Conservation (phyloP, 2,888 invertebrate genomes). For the Conus canariensis region DNA sequence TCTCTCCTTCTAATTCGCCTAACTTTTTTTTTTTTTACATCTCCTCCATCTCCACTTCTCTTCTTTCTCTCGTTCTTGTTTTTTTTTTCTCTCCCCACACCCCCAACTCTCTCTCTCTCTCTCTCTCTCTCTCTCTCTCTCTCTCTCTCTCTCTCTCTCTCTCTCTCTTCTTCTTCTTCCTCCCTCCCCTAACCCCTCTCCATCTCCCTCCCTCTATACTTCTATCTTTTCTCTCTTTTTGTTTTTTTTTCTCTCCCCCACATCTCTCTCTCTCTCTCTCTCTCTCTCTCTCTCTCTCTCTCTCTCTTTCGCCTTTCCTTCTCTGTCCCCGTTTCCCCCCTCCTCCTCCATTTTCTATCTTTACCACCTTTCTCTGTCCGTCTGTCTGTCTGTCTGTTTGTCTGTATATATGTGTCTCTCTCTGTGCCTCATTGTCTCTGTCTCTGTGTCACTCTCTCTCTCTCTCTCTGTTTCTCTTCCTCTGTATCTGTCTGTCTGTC, state of each 20-base stretch:
- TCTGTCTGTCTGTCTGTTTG: not conserved
- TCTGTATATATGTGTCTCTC: not conserved
- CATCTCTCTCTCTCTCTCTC: not conserved
- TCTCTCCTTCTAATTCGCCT: not conserved
- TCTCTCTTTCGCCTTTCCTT: not conserved
- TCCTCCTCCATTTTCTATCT: not conserved
- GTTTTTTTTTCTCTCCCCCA: not conserved
- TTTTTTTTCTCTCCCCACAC: not conserved
- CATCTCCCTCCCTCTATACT: not conserved
- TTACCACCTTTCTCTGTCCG: not conserved
- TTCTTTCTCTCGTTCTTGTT: not conserved
- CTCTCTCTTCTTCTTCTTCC: not conserved
- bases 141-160: conserved; percentile 22
- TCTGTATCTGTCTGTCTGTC: not conserved
- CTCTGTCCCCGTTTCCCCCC: not conserved
- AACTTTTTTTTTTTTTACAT: too few species aligned
- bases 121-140: not conserved
- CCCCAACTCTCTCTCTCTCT: not conserved
- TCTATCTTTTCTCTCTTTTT: not conserved
- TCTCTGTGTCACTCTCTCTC: not conserved
- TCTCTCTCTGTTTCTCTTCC: not conserved
- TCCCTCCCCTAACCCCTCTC: not conserved
- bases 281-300: conserved; percentile 27
- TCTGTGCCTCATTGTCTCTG: not conserved
- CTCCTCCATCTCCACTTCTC: not conserved